phyloP scores from a whole-genome alignment of 2,113 vertebrate genomes.

The Panthera leo region DNA sequence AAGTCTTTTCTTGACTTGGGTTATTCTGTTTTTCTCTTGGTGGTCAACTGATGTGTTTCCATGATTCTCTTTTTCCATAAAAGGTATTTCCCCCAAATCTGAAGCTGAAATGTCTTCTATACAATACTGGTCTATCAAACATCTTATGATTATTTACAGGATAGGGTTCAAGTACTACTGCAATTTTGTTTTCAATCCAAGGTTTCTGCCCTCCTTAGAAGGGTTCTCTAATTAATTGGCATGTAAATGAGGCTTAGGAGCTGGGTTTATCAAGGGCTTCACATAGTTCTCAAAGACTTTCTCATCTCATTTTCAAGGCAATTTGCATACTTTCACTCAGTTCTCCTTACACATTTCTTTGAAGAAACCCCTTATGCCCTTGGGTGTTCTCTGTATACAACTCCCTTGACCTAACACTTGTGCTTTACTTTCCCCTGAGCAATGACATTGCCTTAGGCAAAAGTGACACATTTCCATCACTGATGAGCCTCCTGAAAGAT shows the following conservation, averaged over 20 bases:
- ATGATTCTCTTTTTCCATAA: not conserved
- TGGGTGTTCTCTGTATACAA: conserved; percentile 34
- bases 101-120: not conserved
- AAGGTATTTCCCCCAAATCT: not conserved
- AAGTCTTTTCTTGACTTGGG: not conserved
- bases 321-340: conserved; percentile 71
- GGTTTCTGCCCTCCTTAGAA: conserved; percentile 44
- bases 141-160: not conserved
- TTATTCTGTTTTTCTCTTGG: not conserved
- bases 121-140: not conserved
- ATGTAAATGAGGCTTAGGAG: conserved; percentile 63
- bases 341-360: conserved; percentile 52
- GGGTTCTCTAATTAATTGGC: conserved; percentile 53
- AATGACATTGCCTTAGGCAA: conserved; percentile 74
- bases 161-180: not conserved
- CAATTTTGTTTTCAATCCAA: conserved; percentile 16
- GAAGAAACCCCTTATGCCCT: conserved; percentile 39
- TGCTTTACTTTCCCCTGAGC: conserved; percentile 64
- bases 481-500: conserved; percentile 51
- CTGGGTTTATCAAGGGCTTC: conserved; percentile 54
- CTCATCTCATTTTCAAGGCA: conserved; percentile 70
- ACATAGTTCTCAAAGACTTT: conserved; percentile 64
- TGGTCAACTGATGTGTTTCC: not conserved
- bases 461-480: conserved; percentile 71
- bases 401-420: conserved; percentile 72